Percentiles rank a stretch among this genome's conserved stretches.
These are phyloP conservation scores for Ormyrus nitidulus DNA, from an alignment of 2,888 invertebrate species.

Conservation along the genomic window DNA sequence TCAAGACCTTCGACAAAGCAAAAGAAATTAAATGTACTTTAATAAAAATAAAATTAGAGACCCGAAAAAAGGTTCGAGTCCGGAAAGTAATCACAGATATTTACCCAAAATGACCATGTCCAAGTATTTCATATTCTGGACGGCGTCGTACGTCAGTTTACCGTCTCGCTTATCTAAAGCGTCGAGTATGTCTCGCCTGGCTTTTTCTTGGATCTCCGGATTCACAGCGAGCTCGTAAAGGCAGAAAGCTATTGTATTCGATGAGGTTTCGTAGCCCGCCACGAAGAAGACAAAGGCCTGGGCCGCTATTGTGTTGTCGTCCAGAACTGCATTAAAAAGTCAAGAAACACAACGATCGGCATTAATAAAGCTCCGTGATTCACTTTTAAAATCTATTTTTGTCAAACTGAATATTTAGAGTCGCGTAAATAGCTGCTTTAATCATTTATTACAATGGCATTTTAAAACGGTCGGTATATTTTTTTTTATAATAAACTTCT, in stretches of 20 bases:
- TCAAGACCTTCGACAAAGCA: too few relatives aligned
- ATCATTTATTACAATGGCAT: too few relatives aligned
- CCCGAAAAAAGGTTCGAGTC: background rate
- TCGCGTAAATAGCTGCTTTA: too few relatives aligned
- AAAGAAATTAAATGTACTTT: too few relatives aligned
- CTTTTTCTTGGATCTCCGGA: constrained; percentile 67
- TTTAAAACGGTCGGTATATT: background rate
- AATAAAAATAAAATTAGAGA: constrained; percentile 8
- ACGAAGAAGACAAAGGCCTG: constrained; percentile 73
- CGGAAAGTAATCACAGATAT: background rate
- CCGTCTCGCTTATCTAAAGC: constrained; percentile 63
- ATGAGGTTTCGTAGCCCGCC: constrained; percentile 73
- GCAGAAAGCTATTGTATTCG: constrained; percentile 72
- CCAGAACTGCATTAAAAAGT: constrained; percentile 62
- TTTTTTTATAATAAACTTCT: background rate
- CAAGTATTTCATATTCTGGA: constrained; percentile 73
- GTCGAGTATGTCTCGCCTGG: constrained; percentile 67
- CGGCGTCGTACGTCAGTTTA: constrained; percentile 70
- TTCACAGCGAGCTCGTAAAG: constrained; percentile 71
- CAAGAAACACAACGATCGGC: constrained; percentile 1
- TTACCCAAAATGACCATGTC: constrained; percentile 71
- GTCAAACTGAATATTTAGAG: background rate
- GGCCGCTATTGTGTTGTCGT: constrained; percentile 70
- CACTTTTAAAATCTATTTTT: background rate
- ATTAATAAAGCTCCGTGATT: background rate